Conservation (phyloP, 2,888 invertebrate genomes). For the Physocephala rufipes region DNA sequence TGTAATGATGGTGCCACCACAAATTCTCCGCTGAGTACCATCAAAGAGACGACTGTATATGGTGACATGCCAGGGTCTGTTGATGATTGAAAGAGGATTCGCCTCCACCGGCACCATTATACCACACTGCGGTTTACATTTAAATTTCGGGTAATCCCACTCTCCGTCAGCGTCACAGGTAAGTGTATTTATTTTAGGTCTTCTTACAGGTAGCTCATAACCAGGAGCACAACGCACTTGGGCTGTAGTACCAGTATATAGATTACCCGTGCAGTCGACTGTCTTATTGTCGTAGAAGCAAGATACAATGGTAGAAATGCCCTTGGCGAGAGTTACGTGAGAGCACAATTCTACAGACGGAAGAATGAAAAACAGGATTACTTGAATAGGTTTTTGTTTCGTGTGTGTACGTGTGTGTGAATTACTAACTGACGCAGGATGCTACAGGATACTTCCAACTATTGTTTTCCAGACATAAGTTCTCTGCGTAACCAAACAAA, state of each 20-base stretch:
- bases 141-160: constrained; percentile 50
- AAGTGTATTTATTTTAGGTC: neutral
- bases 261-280: constrained; percentile 29
- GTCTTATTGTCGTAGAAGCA: constrained; percentile 37
- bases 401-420: neutral
- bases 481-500: constrained; percentile 17
- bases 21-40: constrained; percentile 41
- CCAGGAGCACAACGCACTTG: constrained; percentile 45
- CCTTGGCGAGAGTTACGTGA: constrained; percentile 19
- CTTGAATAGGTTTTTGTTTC: neutral
- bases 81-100: constrained; percentile 16
- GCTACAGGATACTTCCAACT: constrained; percentile 12
- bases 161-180: constrained; percentile 49
- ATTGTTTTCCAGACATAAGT: neutral
- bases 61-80: constrained; percentile 57
- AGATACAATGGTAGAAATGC: constrained; percentile 36
- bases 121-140: constrained; percentile 55
- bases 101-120: constrained; percentile 34
- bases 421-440: constrained; percentile 15
- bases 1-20: constrained; percentile 53
- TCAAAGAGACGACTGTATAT: constrained; percentile 44
- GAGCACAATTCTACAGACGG: constrained; percentile 33
- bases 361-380: neutral
- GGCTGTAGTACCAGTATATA: constrained; percentile 40
- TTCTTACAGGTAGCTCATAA: constrained; percentile 27